These are phyloP conservation scores for Morinoia aosen DNA, from an alignment of 2,888 invertebrate genomes.

Conservation along the genomic window DNA sequence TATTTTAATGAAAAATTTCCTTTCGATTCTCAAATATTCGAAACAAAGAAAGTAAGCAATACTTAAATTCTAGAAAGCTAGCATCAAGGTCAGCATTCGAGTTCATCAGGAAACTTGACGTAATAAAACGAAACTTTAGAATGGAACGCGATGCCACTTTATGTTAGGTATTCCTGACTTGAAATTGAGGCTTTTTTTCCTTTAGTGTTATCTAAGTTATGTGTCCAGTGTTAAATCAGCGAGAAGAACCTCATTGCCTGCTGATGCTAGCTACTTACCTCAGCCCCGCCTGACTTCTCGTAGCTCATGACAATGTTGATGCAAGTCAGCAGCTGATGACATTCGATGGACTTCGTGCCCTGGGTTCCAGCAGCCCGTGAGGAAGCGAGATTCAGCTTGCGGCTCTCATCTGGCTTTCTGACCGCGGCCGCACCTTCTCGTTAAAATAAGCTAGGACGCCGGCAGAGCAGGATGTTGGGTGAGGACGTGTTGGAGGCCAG, in stretches of 20 bases:
- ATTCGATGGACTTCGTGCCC: constrained; percentile 3
- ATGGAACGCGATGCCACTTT: background rate
- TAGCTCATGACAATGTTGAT: background rate
- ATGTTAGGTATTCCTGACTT: background rate
- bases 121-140: background rate
- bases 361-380: background rate
- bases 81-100: background rate
- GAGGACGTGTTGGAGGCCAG: constrained; percentile 10
- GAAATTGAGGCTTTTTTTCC: background rate
- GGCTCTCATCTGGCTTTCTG: background rate
- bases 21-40: no score
- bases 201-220: background rate
- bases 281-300: background rate
- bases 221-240: background rate
- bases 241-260: background rate
- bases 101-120: no score
- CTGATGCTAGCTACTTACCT: background rate
- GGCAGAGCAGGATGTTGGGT: constrained; percentile 3
- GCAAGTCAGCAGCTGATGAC: constrained; percentile 7
- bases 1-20: no score
- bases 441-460: background rate
- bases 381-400: background rate
- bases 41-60: background rate
- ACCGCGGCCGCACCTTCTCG: background rate
- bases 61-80: background rate